Evolutionary conservation across 2,113 vertebrate genomes (phyloP).

Genomic region (Pterophyllum scalare): DNA sequence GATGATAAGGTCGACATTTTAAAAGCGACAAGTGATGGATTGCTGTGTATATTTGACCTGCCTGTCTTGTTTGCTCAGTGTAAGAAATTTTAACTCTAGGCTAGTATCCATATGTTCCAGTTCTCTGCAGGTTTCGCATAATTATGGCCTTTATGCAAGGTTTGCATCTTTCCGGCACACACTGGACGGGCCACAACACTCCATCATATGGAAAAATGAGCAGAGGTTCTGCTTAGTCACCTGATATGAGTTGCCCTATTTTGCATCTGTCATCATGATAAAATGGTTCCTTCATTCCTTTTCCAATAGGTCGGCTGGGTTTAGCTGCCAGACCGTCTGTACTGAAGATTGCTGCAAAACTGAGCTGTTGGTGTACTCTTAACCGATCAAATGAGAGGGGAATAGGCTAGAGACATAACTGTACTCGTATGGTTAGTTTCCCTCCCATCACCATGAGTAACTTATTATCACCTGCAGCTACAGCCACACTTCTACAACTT

Average conservation of each 20-base stretch:
- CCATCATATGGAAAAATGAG: constrained; percentile 24
- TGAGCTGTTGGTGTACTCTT: constrained; percentile 15
- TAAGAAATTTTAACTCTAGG: constrained; percentile 22
- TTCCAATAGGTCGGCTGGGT: constrained; percentile 2
- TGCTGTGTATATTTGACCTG: constrained; percentile 19
- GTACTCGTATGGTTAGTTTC: background rate
- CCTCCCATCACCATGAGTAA: background rate
- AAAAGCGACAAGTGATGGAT: constrained; percentile 24
- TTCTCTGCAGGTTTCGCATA: constrained; percentile 38
- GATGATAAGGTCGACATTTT: constrained; percentile 11
- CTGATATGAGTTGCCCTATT: constrained; percentile 47
- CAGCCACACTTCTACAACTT: background rate
- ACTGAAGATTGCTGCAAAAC: constrained; percentile 10
- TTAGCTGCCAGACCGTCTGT: background rate
- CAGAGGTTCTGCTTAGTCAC: constrained; percentile 44
- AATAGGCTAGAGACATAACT: background rate
- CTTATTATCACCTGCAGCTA: background rate
- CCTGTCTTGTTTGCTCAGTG: constrained; percentile 16
- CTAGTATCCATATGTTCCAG: constrained; percentile 22
- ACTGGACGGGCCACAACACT: background rate
- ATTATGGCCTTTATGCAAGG: constrained; percentile 19
- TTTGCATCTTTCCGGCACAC: constrained; percentile 35
- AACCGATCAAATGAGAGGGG: background rate
- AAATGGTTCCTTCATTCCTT: constrained; percentile 22
- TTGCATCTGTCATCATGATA: constrained; percentile 35